Evolutionary conservation across 2,113 vertebrate species (phyloP).

Genomic region (Malurus alboscapulatus): DNA sequence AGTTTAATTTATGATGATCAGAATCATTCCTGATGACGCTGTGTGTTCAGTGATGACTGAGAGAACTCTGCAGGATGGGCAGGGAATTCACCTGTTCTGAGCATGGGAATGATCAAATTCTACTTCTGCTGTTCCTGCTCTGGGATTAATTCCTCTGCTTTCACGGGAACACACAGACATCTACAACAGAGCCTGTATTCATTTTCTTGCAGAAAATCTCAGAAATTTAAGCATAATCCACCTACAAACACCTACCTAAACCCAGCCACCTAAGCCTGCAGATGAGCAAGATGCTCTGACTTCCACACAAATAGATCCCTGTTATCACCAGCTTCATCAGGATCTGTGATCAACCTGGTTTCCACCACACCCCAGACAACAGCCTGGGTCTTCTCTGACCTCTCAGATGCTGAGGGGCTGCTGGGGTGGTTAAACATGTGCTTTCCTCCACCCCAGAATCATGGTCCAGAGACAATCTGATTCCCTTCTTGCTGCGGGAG

Average conservation of each 20-base stretch:
- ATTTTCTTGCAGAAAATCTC: background rate
- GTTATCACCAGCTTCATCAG: background rate
- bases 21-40: background rate
- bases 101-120: accelerated
- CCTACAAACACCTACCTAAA: background rate
- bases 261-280: background rate
- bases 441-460: background rate
- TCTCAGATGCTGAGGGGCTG: background rate
- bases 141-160: background rate
- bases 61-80: background rate
- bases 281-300: background rate
- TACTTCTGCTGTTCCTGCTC: background rate
- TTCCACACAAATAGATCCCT: accelerated
- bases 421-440: background rate
- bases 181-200: background rate
- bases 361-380: background rate
- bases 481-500: background rate
- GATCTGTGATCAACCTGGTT: background rate
- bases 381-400: background rate
- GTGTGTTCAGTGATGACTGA: background rate
- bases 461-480: background rate
- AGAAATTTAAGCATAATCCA: background rate
- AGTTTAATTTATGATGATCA: background rate
- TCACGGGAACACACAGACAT: background rate
- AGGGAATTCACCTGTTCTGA: background rate